Conservation (phyloP, 1,140 invertebrate species). For the Scaptomyza hsui region DNA sequence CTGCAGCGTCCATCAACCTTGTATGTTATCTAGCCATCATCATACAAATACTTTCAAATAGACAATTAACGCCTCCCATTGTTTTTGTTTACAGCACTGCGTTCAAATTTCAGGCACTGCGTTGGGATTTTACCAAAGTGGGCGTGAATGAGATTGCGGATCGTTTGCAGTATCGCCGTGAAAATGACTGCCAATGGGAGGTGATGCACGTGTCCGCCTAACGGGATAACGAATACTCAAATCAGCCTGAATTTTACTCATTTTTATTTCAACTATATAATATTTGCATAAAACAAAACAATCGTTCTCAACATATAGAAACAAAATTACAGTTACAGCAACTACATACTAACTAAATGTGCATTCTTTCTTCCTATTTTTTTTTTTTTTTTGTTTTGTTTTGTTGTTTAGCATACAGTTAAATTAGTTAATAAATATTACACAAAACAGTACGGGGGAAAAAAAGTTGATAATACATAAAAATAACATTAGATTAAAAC, state of each 20-base stretch:
- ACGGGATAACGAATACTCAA: neutral
- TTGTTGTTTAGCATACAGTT: constrained; percentile 51
- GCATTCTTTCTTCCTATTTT: constrained; percentile 9
- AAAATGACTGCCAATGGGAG: constrained; percentile 48
- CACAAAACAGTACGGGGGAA: constrained; percentile 69
- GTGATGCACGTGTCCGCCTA: constrained; percentile 62
- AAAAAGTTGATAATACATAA: constrained; percentile 42
- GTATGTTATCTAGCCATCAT: constrained; percentile 35
- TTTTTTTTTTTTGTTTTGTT: constrained; percentile 23
- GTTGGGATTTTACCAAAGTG: constrained; percentile 71
- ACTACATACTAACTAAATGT: constrained; percentile 60
- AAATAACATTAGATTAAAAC: constrained; percentile 34
- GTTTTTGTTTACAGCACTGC: constrained; percentile 52
- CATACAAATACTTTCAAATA: too few species aligned
- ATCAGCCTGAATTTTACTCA: constrained; percentile 5
- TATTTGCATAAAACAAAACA: constrained; percentile 59
- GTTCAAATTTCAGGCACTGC: constrained; percentile 61
- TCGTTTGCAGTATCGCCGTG: constrained; percentile 68
- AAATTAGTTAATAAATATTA: constrained; percentile 80
- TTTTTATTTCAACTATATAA: constrained; percentile 49
- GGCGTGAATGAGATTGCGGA: constrained; percentile 60
- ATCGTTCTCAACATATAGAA: constrained; percentile 70
- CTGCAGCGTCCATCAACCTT: constrained; percentile 55
- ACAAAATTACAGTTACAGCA: constrained; percentile 32
- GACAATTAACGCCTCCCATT: neutral